Evolutionary conservation across 2,113 vertebrate species (phyloP).

Genomic region (Peromyscus polionotus): DNA sequence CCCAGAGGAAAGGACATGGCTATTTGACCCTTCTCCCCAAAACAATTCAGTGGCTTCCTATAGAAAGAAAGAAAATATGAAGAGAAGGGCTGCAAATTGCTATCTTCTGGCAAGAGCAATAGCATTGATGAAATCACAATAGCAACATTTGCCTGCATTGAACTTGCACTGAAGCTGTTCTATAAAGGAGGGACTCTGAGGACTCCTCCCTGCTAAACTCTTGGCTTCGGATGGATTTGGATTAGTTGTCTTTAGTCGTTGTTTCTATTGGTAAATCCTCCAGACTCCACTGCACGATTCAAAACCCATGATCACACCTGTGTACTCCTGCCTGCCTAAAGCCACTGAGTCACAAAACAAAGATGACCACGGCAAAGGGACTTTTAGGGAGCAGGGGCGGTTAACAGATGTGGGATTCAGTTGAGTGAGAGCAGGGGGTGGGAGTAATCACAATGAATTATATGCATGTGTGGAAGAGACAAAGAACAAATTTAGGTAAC

Average conservation of each 20-base stretch:
- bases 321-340: not conserved
- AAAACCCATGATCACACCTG: not conserved
- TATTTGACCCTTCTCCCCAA: not conserved
- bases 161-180: no score
- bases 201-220: not conserved
- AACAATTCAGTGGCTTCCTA: not conserved
- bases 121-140: not conserved
- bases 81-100: not conserved
- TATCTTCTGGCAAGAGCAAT: not conserved
- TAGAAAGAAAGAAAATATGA: not conserved
- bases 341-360: not conserved
- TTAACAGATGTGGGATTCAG: not conserved
- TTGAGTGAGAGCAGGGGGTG: no score
- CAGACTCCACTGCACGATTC: no score
- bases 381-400: not conserved
- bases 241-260: not conserved
- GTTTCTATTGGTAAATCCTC: not conserved
- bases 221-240: not conserved
- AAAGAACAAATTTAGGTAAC: not conserved
- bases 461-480: no score
- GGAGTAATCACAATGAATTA: no score
- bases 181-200: not conserved
- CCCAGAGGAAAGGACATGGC: not conserved
- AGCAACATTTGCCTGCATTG: not conserved
- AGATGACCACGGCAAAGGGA: not conserved